Percentiles rank a stretch among this genome's conserved stretches.
These are phyloP conservation scores for Sprattus sprattus DNA, from an alignment of 2,113 vertebrate species.

Conservation along the genomic window DNA sequence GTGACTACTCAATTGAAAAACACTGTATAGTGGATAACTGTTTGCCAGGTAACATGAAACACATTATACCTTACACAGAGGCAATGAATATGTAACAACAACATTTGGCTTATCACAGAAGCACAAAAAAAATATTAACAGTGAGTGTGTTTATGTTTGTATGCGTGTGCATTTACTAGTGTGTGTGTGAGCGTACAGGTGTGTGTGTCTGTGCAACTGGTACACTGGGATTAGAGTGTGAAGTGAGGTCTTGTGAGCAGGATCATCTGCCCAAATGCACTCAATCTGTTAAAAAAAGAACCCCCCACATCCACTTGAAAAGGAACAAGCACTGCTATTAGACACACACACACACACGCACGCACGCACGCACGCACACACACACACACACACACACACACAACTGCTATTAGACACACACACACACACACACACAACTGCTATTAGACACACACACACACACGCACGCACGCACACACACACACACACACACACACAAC, in stretches of 20 bases:
- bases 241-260: conserved; percentile 22
- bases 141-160: background rate
- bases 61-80: background rate
- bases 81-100: background rate
- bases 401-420: background rate
- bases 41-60: background rate
- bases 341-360: background rate
- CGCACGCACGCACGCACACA: background rate
- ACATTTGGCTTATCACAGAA: background rate
- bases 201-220: background rate
- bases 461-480: background rate
- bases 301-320: conserved; percentile 5
- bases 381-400: background rate
- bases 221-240: conserved; percentile 40
- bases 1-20: background rate
- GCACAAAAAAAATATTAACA: background rate
- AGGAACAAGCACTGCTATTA: background rate
- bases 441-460: no score
- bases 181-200: background rate
- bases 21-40: background rate
- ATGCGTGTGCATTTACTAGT: background rate
- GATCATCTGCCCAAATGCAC: conserved; percentile 39
- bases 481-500: background rate
- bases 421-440: conserved; percentile 30
- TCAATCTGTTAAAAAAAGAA: conserved; percentile 35